Evolutionary conservation across 1,140 invertebrate species (phyloP), one percentile per base, ranked within the genome.

Genomic region (Dryas iulia): DNA sequence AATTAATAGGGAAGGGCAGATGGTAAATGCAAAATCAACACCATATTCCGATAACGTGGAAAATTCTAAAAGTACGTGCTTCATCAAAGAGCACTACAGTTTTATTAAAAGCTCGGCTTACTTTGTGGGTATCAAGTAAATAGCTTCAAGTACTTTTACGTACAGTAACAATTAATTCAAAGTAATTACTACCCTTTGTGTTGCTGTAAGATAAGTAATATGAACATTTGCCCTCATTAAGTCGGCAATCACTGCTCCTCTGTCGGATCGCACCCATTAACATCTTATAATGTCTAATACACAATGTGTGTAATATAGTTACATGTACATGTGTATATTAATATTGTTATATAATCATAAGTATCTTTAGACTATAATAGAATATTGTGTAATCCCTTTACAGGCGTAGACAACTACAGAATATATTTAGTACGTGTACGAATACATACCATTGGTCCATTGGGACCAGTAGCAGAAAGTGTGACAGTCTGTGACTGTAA

Each of bases 1-100:
- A 39, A 39, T 39, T 39, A 39, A 39, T 39, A 39, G 33, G 33
- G 12, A n/a, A 39, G 33, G n/a, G 6, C 33, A 1, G 33, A 39
- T 39, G n/a, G 33, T 12, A 39, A 18, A 39, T 39, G 33, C 33
- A 39, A 39, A 39, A 39, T 39, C 33, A 39, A 39, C 33, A 39
- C 33, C 33, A 39, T 39, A 39, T 39, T 39, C n/a, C n/a, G 33
- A 39, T 39, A 39, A 14, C 33, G 33, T 39, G 33, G 33, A 39
- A 39, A 39, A 39, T 39, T 39, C 33, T 39, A 39, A 39, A 39
- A 39, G 33, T 39, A 39, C 33, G 33, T 35, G 33, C 33, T 39
- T 2, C 33, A 39, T 39, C 4, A n/a, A n/a, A 39, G 33, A 18
- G 33, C 33, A 39, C 33, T 39, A 39, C n/a, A 39, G 33, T 39